A percentile compares a stretch with the other conserved stretches of the same genome.
phyloP scores from a whole-genome alignment of 1,140 invertebrate genomes.

The Trypoxylus dichotomus region DNA sequence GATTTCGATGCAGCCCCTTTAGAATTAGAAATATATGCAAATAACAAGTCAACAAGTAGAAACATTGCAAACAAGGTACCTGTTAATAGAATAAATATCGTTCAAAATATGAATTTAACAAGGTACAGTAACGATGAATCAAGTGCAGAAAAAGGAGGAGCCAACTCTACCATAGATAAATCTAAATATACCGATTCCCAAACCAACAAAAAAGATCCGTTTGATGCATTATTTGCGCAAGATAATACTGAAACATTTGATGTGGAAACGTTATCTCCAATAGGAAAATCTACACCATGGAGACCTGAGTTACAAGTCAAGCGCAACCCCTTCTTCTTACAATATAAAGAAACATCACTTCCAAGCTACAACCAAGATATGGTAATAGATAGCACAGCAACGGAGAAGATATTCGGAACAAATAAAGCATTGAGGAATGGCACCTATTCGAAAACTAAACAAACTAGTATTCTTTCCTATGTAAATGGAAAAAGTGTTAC shows the following conservation, averaged over 20 bases:
- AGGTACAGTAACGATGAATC: not conserved
- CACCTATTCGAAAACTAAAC: not conserved
- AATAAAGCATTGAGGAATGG: not conserved
- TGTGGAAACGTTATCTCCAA: not conserved
- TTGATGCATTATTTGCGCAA: not conserved
- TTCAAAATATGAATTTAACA: conserved; percentile 9
- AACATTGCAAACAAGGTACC: conserved; percentile 17
- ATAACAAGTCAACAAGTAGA: not conserved
- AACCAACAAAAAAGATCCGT: not conserved
- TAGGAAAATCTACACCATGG: conserved; percentile 6
- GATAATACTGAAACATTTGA: not conserved
- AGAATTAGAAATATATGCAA: not conserved
- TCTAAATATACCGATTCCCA: not conserved
- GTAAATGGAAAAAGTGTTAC: not conserved
- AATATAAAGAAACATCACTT: conserved; percentile 21
- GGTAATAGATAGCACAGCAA: not conserved
- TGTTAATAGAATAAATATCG: not conserved
- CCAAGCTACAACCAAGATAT: conserved; percentile 31
- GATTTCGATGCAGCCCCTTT: not conserved
- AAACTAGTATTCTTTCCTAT: conserved; percentile 16
- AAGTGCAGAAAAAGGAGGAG: not conserved
- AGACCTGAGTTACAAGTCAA: not conserved
- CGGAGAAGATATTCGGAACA: not conserved
- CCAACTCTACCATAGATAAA: not conserved
- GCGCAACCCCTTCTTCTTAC: conserved; percentile 18